Evolutionary conservation across 2,113 vertebrate genomes (phyloP).

Genomic region (Murina feae): DNA sequence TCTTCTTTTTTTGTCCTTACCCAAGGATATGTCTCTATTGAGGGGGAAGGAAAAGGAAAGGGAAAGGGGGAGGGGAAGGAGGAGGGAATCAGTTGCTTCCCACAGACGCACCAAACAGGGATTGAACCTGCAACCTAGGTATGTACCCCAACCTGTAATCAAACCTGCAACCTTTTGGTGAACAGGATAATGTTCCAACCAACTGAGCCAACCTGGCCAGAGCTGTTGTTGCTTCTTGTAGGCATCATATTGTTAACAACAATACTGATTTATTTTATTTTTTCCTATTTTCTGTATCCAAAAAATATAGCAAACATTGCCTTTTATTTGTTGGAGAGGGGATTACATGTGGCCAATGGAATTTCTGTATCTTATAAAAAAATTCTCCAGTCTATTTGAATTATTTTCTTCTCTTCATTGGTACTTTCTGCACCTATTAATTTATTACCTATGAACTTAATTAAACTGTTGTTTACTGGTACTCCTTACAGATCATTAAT

Average conservation of each 20-base stretch:
- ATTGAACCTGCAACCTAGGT: background rate
- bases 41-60: background rate
- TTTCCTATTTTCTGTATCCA: background rate
- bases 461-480: constrained; percentile 47
- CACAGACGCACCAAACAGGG: background rate
- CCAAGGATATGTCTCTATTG: background rate
- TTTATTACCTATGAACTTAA: constrained; percentile 56
- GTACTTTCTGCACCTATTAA: constrained; percentile 42
- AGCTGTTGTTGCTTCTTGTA: background rate
- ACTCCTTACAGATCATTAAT: constrained; percentile 44
- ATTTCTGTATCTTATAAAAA: constrained; percentile 14
- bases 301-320: background rate
- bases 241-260: background rate
- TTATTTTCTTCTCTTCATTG: constrained; percentile 56
- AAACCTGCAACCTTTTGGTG: background rate
- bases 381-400: background rate
- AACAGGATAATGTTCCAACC: no score
- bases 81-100: background rate
- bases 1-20: background rate
- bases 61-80: no score
- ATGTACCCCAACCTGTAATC: background rate
- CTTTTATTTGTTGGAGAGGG: constrained; percentile 6
- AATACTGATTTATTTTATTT: background rate
- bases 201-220: no score
- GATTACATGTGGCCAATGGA: background rate